phyloP scores from a whole-genome alignment of 2,797 vertebrate genomes.

The Thunnus albacares region DNA sequence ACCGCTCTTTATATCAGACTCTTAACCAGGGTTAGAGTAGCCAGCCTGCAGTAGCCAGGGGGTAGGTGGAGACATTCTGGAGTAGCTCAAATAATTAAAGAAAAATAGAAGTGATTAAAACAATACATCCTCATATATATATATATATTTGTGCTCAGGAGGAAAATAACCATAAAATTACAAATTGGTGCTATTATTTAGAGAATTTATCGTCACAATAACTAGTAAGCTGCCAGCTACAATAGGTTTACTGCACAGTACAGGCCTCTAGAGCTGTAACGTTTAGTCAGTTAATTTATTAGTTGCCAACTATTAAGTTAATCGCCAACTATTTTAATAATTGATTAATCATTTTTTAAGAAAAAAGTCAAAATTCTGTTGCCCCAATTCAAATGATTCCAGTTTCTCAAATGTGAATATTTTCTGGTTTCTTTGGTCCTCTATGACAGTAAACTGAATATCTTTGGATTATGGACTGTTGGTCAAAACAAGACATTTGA shows the following conservation, averaged over 20 bases:
- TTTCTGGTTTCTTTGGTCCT: too few relatives aligned
- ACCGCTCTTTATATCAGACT: background rate
- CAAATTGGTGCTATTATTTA: background rate
- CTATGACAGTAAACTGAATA: too few relatives aligned
- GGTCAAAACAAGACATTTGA: too few relatives aligned
- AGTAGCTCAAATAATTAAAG: background rate
- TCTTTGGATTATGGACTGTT: too few relatives aligned
- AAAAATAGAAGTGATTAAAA: background rate
- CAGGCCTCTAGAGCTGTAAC: background rate
- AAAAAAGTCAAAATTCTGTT: too few relatives aligned
- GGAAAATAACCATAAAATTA: background rate
- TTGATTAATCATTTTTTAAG: too few relatives aligned
- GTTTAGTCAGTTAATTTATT: too few relatives aligned
- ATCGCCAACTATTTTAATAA: too few relatives aligned
- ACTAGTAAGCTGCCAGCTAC: background rate
- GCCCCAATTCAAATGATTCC: too few relatives aligned
- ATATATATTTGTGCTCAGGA: background rate
- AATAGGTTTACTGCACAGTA: background rate
- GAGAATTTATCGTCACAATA: background rate
- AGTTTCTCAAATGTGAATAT: too few relatives aligned
- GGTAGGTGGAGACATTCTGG: background rate
- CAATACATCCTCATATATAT: too few relatives aligned
- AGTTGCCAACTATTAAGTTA: too few relatives aligned
- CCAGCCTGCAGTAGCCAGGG: background rate
- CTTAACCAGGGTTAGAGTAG: background rate